These are phyloP conservation scores for Gnathonemus echidnorhynchus DNA, from an alignment of 2,113 vertebrate genomes.

Conservation along the genomic window DNA sequence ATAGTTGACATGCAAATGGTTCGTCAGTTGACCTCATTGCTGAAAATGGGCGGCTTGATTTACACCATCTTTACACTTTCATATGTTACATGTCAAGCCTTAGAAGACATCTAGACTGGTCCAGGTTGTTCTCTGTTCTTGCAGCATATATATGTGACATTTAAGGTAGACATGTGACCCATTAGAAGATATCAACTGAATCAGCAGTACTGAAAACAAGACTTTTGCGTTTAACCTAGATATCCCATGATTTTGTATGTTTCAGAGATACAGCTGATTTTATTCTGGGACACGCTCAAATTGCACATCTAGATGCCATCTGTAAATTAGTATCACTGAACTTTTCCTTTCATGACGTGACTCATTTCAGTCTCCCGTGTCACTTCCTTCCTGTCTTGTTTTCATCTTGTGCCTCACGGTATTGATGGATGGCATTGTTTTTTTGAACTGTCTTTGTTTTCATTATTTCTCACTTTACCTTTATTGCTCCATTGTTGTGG, in stretches of 20 bases:
- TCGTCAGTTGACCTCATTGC: neutral
- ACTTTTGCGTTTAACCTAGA: neutral
- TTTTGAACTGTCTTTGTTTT: conserved; percentile 27
- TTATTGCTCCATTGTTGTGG: conserved; percentile 42
- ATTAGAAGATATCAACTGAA: neutral
- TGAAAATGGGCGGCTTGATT: neutral
- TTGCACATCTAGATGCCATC: conserved; percentile 24
- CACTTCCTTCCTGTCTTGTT: neutral
- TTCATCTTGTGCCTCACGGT: neutral
- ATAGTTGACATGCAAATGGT: neutral
- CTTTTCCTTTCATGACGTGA: neutral
- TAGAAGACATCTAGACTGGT: neutral
- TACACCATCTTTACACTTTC: neutral
- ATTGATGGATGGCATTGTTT: conserved; percentile 22
- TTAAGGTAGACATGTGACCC: neutral
- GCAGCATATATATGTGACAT: neutral
- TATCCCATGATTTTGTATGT: neutral
- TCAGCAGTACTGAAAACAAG: neutral
- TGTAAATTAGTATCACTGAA: conserved; percentile 16
- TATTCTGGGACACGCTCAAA: neutral
- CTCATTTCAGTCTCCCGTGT: neutral
- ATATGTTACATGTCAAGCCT: neutral
- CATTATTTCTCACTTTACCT: conserved; percentile 36
- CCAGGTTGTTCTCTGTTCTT: neutral
- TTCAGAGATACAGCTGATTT: neutral